A percentile compares a stretch with the other conserved stretches of the same genome.
Evolutionary conservation across 2,888 invertebrate genomes (phyloP).

Genomic region (Aspidapion aeneum): DNA sequence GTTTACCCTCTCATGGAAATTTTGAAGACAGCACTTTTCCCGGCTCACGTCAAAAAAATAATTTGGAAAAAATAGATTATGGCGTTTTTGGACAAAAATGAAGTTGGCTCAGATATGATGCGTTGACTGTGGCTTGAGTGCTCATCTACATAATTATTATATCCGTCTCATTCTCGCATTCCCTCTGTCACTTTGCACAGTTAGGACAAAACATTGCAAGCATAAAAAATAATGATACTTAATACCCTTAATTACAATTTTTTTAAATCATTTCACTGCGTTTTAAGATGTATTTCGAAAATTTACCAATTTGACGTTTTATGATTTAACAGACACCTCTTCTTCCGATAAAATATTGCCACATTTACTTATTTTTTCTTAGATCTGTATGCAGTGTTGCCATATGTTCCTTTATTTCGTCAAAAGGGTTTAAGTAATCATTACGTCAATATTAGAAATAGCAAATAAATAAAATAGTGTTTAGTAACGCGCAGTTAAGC

Average conservation of each 20-base stretch:
- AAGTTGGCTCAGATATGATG: constrained; percentile 62
- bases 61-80: constrained; percentile 6
- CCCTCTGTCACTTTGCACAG: too few species aligned
- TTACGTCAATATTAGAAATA: background rate
- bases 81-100: constrained; percentile 35
- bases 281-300: too few species aligned
- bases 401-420: too few species aligned
- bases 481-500: constrained; percentile 3
- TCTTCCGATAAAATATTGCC: too few species aligned
- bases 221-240: too few species aligned
- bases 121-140: constrained; percentile 55
- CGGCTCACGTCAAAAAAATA: constrained; percentile 41
- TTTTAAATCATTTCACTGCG: too few species aligned
- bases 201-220: too few species aligned
- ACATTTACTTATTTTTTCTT: too few species aligned
- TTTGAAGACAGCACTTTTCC: constrained; percentile 46
- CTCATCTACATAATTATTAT: constrained; percentile 14
- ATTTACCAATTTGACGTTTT: too few species aligned
- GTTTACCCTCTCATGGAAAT: constrained; percentile 7
- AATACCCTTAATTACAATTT: too few species aligned
- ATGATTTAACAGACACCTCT: too few species aligned
- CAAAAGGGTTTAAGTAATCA: background rate
- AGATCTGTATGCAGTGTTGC: too few species aligned
- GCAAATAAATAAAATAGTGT: background rate
- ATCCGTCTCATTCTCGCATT: background rate